Evolutionary conservation across 2,888 invertebrate genomes (phyloP), one percentile per base, ranked within the genome.

Genomic region (Stictocephala bisonia): DNA sequence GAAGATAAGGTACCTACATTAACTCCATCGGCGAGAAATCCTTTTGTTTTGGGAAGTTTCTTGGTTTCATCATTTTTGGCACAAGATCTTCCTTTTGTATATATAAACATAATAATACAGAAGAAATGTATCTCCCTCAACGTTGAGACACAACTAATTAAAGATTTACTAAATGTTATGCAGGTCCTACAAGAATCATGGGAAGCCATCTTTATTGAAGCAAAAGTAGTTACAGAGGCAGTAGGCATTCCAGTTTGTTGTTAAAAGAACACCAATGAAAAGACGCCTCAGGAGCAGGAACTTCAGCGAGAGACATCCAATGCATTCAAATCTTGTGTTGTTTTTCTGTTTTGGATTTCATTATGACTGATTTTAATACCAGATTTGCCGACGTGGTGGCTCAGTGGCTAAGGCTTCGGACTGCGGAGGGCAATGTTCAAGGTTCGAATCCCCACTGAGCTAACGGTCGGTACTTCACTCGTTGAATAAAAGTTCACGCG

Each of bases 1-100:
- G 58, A 71, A 71, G 71, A 71, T n/a, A n/a, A n/a, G n/a, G 11
- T 41, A 27, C 56, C 56, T 71, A 41, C 71, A 40, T 40, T 71
- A 26, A 56, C 56, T 58, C 56, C 71, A 56, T n/a, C 56, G 40
- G 56, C 69, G 13, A 53, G 58, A 53, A 27, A 29, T 71, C n/a
- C 40, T 71, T 40, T 71, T 56, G 71, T 41, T 71, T 67, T 67
- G 40, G 41, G 58, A 40, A 35, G 56, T 24, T 26, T 68, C 51
- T 40, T 56, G 26, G 58, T 18, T 40, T 24, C 68, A 24, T 68
- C 71, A 56, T 71, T 71, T n/a, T 71, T 71, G 71, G 71, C 44
- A 35, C 58, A 27, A 24, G 31, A 58, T 27, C 7, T 58, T 58
- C 27, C 58, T 13, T 11, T 67, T 44, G 67, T 22, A 18, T 22